Evolutionary conservation across 2,113 vertebrate species (phyloP).

Genomic region (Leptobrachium ailaonicum): DNA sequence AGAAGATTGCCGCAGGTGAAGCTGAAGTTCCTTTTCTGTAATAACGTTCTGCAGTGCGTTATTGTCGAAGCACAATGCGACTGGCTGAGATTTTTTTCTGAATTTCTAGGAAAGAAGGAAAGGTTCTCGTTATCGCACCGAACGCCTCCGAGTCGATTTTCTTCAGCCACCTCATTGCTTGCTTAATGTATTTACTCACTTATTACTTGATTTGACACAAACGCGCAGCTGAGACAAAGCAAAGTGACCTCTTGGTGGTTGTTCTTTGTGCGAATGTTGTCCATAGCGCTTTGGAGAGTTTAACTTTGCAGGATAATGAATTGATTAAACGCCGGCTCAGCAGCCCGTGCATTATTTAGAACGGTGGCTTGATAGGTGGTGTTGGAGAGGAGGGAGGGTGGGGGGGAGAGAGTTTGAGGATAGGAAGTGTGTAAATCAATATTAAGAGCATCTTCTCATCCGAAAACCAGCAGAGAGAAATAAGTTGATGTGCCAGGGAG

Average conservation of each 20-base stretch:
- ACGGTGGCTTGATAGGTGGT: not conserved
- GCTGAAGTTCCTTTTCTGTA: no score
- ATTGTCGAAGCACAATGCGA: no score
- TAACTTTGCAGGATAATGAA: not conserved
- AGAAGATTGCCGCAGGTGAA: no score
- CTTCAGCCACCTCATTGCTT: not conserved
- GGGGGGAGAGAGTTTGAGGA: not conserved
- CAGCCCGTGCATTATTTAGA: not conserved
- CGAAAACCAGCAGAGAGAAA: not conserved
- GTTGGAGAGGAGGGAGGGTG: not conserved
- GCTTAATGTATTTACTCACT: not conserved
- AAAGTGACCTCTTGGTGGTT: not conserved
- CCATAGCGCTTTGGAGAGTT: not conserved
- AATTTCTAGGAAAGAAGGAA: no score
- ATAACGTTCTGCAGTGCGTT: no score
- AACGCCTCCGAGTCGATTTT: no score
- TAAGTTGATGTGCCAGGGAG: not conserved
- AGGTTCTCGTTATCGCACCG: no score
- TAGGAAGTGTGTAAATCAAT: conserved; percentile 23
- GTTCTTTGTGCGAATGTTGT: conserved; percentile 9
- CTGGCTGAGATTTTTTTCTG: no score
- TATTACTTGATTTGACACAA: conserved; percentile 11
- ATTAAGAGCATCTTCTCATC: not conserved
- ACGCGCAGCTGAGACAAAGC: not conserved
- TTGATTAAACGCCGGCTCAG: not conserved